Evolutionary conservation across 2,797 vertebrate species (phyloP), one percentile per base, ranked within the genome.

Genomic region (Phoebastria nigripes): DNA sequence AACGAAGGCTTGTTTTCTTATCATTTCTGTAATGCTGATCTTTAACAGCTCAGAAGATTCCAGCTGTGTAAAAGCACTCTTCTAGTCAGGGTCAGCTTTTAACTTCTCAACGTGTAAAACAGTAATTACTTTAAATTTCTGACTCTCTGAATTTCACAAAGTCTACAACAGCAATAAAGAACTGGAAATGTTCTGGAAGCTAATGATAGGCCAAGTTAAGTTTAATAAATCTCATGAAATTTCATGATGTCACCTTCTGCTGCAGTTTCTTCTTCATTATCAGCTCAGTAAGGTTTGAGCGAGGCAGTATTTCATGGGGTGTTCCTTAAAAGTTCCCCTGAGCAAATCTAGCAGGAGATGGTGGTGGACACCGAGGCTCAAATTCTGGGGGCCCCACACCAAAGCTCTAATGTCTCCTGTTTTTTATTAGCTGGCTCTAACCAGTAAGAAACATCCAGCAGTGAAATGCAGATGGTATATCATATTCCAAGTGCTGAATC

Each of bases 51-150:
- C 55, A 67, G 90, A 87, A 71, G 52, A 65, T 6, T 90, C 83
- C 85, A 87, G 31, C 90, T 83, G 62, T 55, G 76, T 94, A 59
- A 70, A 94, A 91, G 25, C 58, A 56, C 31, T 89, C 31, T 84
- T 90, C 41, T 46, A 77, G 80, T 87, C 65, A 80, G 66, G 73
- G 63, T 84, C 78, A 90, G 44, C 67, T 94, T 93, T 96, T 84
- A 93, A 82, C 67, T 92, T 89, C 61, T 67, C 33, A 58, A 67
- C 1, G 3, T 41, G 31, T 63, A 82, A 94, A 95, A 28, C 21
- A 66, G 73, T 77, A 95, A 93, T 89, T 93, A 69, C 41, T 83
- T 94, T 42, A 84, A 63, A 89, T 96, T 86, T 94, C 80, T 56
- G 44, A 28, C 66, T 80, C 62, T 33, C 3, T 63, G 73, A 76